Conservation (phyloP, 2,797 vertebrate genomes). For the Okamejei kenojei region DNA sequence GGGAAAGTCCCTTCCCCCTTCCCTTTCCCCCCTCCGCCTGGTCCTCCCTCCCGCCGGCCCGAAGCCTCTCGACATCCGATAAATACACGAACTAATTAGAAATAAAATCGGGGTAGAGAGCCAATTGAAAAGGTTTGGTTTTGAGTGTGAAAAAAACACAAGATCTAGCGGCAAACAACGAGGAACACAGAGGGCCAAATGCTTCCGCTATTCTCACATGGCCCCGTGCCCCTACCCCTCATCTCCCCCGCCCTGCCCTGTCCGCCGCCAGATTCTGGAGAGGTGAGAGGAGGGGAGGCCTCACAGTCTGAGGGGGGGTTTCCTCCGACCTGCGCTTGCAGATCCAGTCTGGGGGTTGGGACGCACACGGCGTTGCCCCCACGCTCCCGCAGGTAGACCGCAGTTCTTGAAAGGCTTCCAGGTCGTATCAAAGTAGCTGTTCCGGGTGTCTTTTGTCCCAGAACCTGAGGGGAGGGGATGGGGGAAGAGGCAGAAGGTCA, state of each 20-base stretch:
- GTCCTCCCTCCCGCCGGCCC: no score
- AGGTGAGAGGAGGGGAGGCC: no score
- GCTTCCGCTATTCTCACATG: background rate
- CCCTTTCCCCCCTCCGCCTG: no score
- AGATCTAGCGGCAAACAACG: no score
- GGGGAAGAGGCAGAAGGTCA: no score
- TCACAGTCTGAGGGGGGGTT: background rate
- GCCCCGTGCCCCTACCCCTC: no score
- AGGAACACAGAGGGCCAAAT: background rate
- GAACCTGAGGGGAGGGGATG: background rate
- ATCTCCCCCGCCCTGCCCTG: no score
- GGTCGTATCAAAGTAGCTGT: conserved; percentile 8
- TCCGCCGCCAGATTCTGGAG: no score
- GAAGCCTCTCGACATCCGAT: no score
- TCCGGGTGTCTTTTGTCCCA: background rate
- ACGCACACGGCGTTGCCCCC: background rate
- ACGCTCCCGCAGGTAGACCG: background rate
- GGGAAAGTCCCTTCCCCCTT: no score
- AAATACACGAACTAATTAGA: no score
- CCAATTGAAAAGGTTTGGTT: background rate
- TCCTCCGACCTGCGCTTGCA: background rate
- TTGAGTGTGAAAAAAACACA: no score
- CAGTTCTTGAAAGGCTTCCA: conserved; percentile 22
- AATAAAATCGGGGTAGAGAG: background rate
- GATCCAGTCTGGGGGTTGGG: background rate